phyloP scores from a whole-genome alignment of 2,113 vertebrate species.

The Emberiza fucata region DNA sequence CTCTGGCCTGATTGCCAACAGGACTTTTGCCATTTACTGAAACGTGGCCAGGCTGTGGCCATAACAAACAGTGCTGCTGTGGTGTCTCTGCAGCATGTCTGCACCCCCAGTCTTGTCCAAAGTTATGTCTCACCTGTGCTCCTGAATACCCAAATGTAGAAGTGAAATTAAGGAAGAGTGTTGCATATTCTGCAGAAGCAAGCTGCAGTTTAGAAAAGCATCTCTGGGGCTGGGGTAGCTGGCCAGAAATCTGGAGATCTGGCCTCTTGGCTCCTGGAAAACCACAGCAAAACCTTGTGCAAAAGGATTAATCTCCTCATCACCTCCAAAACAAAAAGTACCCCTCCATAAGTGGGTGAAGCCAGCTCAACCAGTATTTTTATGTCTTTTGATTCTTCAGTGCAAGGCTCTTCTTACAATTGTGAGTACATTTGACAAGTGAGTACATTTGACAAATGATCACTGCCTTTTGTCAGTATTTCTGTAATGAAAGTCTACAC shows the following conservation, averaged over 20 bases:
- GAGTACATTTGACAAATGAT: neutral
- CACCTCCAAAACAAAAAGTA: neutral
- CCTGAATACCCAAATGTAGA: neutral
- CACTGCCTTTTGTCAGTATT: neutral
- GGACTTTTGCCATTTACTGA: neutral
- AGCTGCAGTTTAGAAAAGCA: neutral
- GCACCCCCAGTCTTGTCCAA: neutral
- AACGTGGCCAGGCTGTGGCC: neutral
- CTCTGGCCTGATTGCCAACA: neutral
- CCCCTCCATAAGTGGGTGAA: neutral
- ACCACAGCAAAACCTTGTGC: neutral
- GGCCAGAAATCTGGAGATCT: rapidly evolving
- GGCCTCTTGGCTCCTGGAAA: neutral
- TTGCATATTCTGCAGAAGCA: neutral
- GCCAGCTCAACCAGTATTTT: neutral
- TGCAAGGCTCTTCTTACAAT: neutral
- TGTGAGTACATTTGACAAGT: neutral
- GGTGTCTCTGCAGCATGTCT: neutral
- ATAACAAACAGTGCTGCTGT: rapidly evolving
- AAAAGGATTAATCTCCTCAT: neutral
- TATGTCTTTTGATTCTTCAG: neutral
- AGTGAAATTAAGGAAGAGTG: neutral
- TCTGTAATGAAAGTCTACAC: neutral
- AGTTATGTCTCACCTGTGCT: neutral
- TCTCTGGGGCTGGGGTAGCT: neutral